Percentiles rank a stretch among this genome's conserved stretches.
Conservation (phyloP, 2,113 vertebrate genomes). For the Lepisosteus oculatus region DNA sequence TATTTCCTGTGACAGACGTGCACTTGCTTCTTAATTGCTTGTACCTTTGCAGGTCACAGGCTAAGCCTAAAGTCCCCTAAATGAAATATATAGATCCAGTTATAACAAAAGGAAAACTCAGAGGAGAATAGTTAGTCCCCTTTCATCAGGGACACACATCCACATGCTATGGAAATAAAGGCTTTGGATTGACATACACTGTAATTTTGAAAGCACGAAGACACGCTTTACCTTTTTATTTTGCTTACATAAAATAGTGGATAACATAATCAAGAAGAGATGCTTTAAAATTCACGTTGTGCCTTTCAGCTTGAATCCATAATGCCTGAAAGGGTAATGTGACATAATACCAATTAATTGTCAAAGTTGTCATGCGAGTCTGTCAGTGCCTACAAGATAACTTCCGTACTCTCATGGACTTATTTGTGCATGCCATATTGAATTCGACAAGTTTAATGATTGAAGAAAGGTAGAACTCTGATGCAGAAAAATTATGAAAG, state of each 20-base stretch:
- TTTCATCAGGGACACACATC: slow-evolving; percentile 8
- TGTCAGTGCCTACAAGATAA: slow-evolving; percentile 47
- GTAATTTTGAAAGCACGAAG: neutral
- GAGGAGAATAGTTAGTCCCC: slow-evolving; percentile 15
- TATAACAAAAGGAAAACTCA: slow-evolving; percentile 39
- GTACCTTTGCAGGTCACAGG: slow-evolving; percentile 56
- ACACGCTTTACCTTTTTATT: neutral
- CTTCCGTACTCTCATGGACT: slow-evolving; percentile 56
- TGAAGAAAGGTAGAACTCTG: slow-evolving; percentile 51
- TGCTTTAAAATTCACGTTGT: neutral
- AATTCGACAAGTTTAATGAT: slow-evolving; percentile 65
- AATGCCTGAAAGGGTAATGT: slow-evolving; percentile 51
- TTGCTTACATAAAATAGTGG: neutral
- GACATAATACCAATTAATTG: slow-evolving; percentile 59
- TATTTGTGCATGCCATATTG: slow-evolving; percentile 47
- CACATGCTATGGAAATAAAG: neutral
- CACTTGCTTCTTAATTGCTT: slow-evolving; percentile 59
- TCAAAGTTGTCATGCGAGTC: slow-evolving; percentile 48
- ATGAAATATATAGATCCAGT: slow-evolving; percentile 40
- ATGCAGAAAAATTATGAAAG: slow-evolving; percentile 18
- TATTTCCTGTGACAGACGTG: slow-evolving; percentile 41
- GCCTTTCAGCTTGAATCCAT: slow-evolving; percentile 24
- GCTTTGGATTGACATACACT: slow-evolving; percentile 11
- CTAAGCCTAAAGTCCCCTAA: slow-evolving; percentile 35
- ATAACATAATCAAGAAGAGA: neutral